Evolutionary conservation across 2,797 vertebrate genomes (phyloP), one percentile per base, ranked within the genome.

Genomic region (Protosalanx chinensis): DNA sequence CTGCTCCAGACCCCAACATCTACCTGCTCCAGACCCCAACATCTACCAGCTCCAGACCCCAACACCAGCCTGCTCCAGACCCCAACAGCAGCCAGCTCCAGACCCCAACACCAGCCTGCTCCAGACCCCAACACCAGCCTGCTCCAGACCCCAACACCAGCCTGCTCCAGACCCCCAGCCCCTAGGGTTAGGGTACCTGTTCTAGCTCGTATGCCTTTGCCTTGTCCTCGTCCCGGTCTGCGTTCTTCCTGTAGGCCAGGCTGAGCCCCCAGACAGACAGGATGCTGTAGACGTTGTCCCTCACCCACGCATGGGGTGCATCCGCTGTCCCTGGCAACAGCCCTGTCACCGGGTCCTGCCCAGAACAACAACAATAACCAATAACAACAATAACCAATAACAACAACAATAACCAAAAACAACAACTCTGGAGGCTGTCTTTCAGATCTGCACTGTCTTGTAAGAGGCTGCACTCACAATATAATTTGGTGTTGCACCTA

Each of bases 191-290:
- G 23, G 23, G 23, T 12, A 96, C 95, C 94, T 96, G 95, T 74
- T 96, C 95, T 75, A 96, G 88, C 67, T 96, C 94, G 32, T 94
- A 96, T 5, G 95, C 94, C 74, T 96, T 96, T 7, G 95, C 95
- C 72, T 96, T 96, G 88, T 96, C 95, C 82, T 96, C 95, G 18
- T 96, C 95, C 0, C 92, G 91, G 81, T 96, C 94, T 0, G 95
- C 94, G 5, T 94, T 95, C 81, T 96, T 96, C 61, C 95, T 91
- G 80, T 96, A 96, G 8, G 95, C 95, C 81, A 96, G 80, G 29
- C 94, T 93, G 71, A 96, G 88, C 6, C 91, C 95, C 95, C 95
- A 96, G 12, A 96, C 95, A 0, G 94, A 91, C 83, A 96, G 80
- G 78, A 95, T 85, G 73, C 94, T 92, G 77, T 96, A 96, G 18